Percentiles rank a stretch among this genome's conserved stretches.
These are phyloP conservation scores for Merops nubicus DNA, from an alignment of 2,113 vertebrate species.

Conservation along the genomic window DNA sequence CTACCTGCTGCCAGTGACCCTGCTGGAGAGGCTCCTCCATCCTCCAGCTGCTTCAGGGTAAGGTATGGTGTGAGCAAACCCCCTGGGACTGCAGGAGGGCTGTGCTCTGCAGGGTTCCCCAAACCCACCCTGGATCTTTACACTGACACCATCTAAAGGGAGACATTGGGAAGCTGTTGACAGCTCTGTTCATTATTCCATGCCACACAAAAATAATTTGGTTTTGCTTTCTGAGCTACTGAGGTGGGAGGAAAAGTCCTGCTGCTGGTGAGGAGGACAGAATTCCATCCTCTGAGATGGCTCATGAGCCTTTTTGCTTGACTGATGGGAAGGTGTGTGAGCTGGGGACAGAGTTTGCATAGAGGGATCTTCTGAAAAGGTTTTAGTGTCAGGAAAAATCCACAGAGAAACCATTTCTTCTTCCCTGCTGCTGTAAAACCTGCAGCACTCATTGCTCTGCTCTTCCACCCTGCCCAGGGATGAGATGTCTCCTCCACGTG, in stretches of 20 bases:
- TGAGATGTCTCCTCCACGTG: background rate
- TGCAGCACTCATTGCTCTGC: background rate
- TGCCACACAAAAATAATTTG: rapidly evolving
- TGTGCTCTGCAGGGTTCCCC: background rate
- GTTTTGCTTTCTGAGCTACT: background rate
- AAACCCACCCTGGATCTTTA: background rate
- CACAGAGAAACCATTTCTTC: background rate
- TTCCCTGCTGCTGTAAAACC: background rate
- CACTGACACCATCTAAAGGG: rapidly evolving
- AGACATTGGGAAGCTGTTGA: background rate
- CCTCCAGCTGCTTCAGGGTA: background rate
- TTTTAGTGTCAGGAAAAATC: background rate
- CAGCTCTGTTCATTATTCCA: background rate
- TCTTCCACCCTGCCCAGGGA: background rate
- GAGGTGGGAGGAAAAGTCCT: background rate
- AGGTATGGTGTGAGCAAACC: background rate
- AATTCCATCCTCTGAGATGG: no score
- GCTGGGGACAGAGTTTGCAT: background rate
- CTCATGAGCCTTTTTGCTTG: background rate
- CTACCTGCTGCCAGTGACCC: rapidly evolving
- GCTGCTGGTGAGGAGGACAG: background rate
- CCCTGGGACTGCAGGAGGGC: background rate
- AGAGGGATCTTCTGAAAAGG: background rate
- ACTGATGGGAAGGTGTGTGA: background rate
- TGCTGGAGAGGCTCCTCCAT: background rate